These are phyloP conservation scores for Ormyrus thymus DNA, from an alignment of 2,888 invertebrate genomes.

Conservation along the genomic window DNA sequence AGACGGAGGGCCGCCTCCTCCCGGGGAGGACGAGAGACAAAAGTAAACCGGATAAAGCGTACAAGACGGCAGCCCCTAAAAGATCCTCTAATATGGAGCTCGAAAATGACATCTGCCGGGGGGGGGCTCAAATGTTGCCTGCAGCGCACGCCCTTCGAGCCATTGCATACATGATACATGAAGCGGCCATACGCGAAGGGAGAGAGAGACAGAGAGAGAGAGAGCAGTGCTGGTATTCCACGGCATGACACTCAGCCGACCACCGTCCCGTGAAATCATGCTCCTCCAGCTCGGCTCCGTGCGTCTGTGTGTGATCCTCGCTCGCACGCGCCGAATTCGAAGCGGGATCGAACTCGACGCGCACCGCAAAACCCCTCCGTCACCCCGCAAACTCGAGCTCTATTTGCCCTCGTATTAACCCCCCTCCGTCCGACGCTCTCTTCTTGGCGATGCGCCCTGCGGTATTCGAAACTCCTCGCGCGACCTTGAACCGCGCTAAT, in stretches of 20 bases:
- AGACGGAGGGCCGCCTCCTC: no score
- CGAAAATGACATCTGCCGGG: constrained; percentile 13
- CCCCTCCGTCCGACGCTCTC: background rate
- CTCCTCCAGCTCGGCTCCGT: constrained; percentile 54
- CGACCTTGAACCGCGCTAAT: no score
- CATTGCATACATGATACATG: constrained; percentile 68
- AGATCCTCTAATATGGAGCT: background rate
- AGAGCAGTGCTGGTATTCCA: constrained; percentile 59
- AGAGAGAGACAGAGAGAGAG: background rate
- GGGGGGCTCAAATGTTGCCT: constrained; percentile 27
- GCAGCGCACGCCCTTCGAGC: constrained; percentile 56
- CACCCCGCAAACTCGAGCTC: constrained; percentile 28
- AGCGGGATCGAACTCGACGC: constrained; percentile 34
- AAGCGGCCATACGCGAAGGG: constrained; percentile 54
- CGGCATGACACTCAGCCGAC: constrained; percentile 69
- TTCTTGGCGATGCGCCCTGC: no score
- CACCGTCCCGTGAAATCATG: constrained; percentile 72
- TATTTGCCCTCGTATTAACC: constrained; percentile 19
- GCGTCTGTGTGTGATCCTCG: background rate
- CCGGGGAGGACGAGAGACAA: no score
- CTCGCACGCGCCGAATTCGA: constrained; percentile 45
- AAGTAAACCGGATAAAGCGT: no score
- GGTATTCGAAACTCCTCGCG: no score
- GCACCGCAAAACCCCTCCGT: constrained; percentile 34
- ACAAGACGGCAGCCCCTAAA: background rate